Base-by-base conservation (phyloP, 2,113 vertebrate genomes). In the Cephalopterus ornatus region DNA sequence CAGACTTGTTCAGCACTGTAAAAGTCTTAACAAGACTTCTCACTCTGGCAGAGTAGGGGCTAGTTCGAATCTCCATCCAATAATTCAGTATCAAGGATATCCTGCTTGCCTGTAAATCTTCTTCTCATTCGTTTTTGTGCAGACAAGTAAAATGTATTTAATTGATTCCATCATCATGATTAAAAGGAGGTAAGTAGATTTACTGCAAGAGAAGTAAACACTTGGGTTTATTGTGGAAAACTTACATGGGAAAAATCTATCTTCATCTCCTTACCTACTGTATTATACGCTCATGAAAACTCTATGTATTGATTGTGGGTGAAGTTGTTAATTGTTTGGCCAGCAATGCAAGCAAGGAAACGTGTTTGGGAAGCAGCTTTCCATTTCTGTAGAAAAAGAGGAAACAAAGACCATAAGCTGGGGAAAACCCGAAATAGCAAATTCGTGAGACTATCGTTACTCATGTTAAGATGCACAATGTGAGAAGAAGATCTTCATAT, bases 81-180 rank as follows among this genome's bases (percentile, higher is more conserved):
- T 78, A 81, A 92, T 80, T 95, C 49, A 49, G 32, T 81, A 67
- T 67, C 50, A 80, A 77, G 72, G 62, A 56, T 24, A 67, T 19
- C 21, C 35, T 67, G 27, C 39, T 84, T 89, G 35, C 70, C 62
- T 89, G 24, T 81, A 85, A 86, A 72, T 91, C 17, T 85, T 90
- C 49, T 66, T 68, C 68, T 67, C 62, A 44, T 91, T 95, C 72
- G 39, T 50, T 95, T 88, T 88, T 77, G 47, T 67, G 62, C 46
- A 47, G 78, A 67, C 55, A 86, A 72, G 44, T 83, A 74, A 94
- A 92, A 84, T 63, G 68, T 65, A 82, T 74, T 90, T 74, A 76
- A 92, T 81, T 93, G 79, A 90, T 88, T 90, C 94, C 24, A 53
- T 92, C 65, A 39, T 78, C 50, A 41, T 67, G 52, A 92, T 88